Evolutionary conservation across 2,888 invertebrate genomes (phyloP).

Genomic region (Phalangium opilio): DNA sequence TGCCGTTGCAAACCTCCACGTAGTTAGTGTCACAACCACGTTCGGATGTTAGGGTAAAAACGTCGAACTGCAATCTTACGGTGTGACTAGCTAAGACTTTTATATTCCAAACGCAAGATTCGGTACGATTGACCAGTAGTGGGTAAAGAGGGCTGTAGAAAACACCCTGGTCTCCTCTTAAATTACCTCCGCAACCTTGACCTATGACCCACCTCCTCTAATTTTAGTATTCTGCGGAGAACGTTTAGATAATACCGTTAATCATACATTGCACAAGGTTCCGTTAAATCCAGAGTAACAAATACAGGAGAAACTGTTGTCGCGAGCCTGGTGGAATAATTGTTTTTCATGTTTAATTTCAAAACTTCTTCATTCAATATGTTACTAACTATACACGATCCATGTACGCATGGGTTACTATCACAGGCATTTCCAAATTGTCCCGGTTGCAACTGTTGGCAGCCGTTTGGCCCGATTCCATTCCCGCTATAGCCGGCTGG

Average conservation of each 20-base stretch:
- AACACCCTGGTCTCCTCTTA: conserved; percentile 45
- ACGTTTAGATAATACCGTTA: no score
- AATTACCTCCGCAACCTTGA: conserved; percentile 38
- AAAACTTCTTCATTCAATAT: neutral
- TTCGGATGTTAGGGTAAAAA: conserved; percentile 26
- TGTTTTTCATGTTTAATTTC: neutral
- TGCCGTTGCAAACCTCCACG: conserved; percentile 43
- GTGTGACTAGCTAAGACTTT: conserved; percentile 42
- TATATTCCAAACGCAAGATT: conserved; percentile 47
- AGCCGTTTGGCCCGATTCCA: conserved; percentile 65
- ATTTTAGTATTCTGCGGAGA: no score
- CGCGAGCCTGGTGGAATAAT: conserved; percentile 6
- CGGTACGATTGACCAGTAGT: conserved; percentile 38
- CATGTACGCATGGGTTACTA: conserved; percentile 37
- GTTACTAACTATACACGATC: conserved; percentile 37
- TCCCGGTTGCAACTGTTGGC: conserved; percentile 31
- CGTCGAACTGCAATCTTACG: conserved; percentile 37
- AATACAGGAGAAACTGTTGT: conserved; percentile 38
- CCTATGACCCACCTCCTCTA: no score
- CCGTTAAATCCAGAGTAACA: conserved; percentile 47
- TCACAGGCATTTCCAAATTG: conserved; percentile 32
- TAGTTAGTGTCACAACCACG: conserved; percentile 47
- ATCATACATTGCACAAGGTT: conserved; percentile 39
- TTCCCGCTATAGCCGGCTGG: conserved; percentile 58
- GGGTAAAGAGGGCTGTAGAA: conserved; percentile 57